A percentile compares a stretch with the other conserved stretches of the same genome.
Conservation (phyloP, 2,113 vertebrate genomes). For the Scomber scombrus region DNA sequence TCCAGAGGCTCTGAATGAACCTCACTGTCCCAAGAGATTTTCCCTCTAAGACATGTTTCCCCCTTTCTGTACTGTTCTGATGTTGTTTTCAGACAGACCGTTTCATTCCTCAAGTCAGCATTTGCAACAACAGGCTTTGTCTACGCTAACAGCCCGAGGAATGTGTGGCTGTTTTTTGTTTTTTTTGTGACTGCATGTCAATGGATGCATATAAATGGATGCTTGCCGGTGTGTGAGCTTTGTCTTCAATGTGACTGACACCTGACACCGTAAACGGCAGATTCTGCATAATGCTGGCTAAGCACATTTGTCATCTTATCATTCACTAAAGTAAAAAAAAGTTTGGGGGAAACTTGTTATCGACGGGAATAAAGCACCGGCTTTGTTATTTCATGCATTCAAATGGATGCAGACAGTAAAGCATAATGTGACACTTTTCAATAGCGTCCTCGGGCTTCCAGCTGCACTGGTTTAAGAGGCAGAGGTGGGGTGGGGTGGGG, state of each 20-base stretch:
- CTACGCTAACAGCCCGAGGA: constrained; percentile 15
- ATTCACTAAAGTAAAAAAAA: constrained; percentile 1
- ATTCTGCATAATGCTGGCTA: constrained; percentile 32
- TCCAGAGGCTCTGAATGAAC: constrained; percentile 27
- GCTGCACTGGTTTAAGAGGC: neutral
- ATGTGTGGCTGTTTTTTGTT: neutral
- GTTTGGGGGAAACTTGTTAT: constrained; percentile 8
- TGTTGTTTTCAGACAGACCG: neutral
- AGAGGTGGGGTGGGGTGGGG: no score
- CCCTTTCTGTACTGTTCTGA: neutral
- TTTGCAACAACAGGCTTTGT: constrained; percentile 42
- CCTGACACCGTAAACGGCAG: constrained; percentile 14
- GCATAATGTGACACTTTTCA: neutral
- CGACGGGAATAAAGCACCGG: neutral
- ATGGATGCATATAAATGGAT: neutral
- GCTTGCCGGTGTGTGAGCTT: constrained; percentile 7
- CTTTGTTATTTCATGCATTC: constrained; percentile 24
- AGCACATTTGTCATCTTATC: constrained; percentile 22
- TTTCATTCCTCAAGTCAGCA: constrained; percentile 32
- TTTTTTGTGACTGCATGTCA: neutral
- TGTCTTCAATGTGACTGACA: constrained; percentile 47
- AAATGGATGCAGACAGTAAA: neutral
- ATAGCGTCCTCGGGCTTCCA: neutral
- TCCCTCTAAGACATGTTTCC: neutral
- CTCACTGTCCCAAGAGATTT: constrained; percentile 14